Conservation (phyloP, 2,113 vertebrate genomes). For the Vanacampus margaritifer region DNA sequence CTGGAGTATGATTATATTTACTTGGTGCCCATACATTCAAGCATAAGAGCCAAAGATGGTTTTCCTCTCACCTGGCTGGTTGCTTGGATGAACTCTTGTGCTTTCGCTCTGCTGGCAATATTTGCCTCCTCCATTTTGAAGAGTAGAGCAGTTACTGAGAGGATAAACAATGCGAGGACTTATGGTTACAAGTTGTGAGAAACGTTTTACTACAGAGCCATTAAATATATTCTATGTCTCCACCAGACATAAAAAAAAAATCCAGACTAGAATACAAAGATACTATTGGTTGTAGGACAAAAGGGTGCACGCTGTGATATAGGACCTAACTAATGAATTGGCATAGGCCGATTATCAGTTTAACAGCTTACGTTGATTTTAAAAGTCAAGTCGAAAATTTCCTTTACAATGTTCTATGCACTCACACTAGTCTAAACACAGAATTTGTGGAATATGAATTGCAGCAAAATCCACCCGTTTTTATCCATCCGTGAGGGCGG, state of each 20-base stretch:
- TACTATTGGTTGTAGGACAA: background rate
- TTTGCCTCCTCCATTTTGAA: conserved; percentile 96
- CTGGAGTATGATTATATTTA: too few species aligned
- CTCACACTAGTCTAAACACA: too few species aligned
- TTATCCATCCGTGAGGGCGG: too few species aligned
- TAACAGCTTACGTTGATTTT: too few species aligned
- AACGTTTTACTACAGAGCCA: background rate
- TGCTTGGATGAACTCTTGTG: conserved; percentile 90
- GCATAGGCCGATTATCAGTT: too few species aligned
- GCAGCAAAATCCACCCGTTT: too few species aligned
- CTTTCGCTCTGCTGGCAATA: conserved; percentile 86
- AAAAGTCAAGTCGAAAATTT: too few species aligned
- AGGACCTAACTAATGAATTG: too few species aligned
- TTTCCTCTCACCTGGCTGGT: conserved; percentile 82
- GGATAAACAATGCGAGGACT: background rate
- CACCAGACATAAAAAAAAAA: background rate
- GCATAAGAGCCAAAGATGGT: too few species aligned
- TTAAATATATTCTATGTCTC: background rate
- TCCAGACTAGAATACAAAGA: background rate
- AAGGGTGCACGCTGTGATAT: background rate
- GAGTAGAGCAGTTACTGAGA: conserved; percentile 83
- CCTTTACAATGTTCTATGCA: too few species aligned
- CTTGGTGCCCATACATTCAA: too few species aligned
- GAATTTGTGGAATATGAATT: too few species aligned
- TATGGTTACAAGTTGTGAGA: background rate